Percentiles rank a stretch among this genome's conserved stretches.
These are phyloP conservation scores for Phalacrocorax pelagicus DNA, from an alignment of 2,113 vertebrate species.

Conservation along the genomic window DNA sequence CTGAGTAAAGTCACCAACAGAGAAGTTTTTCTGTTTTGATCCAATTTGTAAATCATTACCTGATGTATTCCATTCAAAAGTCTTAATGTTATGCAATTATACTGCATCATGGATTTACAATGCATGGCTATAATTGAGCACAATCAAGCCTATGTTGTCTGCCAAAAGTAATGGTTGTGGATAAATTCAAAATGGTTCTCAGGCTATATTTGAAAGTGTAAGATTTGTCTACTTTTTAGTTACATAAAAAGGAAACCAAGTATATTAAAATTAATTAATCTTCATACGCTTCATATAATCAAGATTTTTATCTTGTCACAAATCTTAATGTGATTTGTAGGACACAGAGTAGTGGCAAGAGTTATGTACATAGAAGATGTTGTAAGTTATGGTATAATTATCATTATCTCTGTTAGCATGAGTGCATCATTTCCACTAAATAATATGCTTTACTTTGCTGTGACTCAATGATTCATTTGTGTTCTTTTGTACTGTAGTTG, in stretches of 20 bases:
- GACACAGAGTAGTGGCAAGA: not conserved
- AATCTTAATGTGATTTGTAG: not conserved
- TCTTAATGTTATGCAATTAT: not conserved
- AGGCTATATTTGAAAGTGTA: not conserved
- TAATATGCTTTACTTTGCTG: not conserved
- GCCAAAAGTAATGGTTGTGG: not conserved
- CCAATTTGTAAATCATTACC: not conserved
- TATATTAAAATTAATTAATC: not conserved
- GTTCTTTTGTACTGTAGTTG: not conserved
- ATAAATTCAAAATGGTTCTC: not conserved
- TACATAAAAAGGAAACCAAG: not conserved
- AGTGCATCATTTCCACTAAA: slow-evolving; percentile 8
- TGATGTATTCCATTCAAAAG: not conserved
- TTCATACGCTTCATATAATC: not conserved
- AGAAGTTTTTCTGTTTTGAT: not conserved
- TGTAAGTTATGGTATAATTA: slow-evolving; percentile 27
- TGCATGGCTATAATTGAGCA: not conserved
- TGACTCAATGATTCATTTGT: not conserved
- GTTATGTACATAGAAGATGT: not conserved
- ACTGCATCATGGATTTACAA: rapidly evolving
- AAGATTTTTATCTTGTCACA: not conserved
- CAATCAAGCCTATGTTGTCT: not conserved
- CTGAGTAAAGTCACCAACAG: not conserved
- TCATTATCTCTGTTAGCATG: slow-evolving; percentile 7
- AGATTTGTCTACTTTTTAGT: not conserved